Evolutionary conservation across 2,113 vertebrate genomes (phyloP), one percentile per base, ranked within the genome.

Genomic region (Stegostoma tigrinum): DNA sequence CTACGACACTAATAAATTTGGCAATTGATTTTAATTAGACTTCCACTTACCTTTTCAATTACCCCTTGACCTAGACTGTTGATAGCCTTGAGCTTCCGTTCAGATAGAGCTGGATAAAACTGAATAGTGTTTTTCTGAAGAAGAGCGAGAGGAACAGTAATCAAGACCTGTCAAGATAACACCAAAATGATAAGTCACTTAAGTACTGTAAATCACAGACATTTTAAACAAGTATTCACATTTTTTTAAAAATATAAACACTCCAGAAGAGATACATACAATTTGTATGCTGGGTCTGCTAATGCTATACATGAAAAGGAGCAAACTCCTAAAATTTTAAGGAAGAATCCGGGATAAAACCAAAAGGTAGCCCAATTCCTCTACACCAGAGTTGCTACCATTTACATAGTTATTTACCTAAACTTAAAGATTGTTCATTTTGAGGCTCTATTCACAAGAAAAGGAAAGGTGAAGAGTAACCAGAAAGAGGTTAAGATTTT

Each of bases 31-130:
- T 61, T 72, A 66, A 95, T 72, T 3, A 34, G 14, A 95, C 10
- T 61, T 80, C 27, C n/a, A 70, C 75, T 96, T 96, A 99, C 99
- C 98, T 99, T 99, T 95, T 99, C 99, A 96, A 99, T 99, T 95
- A 99, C 98, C 95, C 99, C 99, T 0, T 98, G 98, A 42, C 99
- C 99, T 96, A 99, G 97, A 96, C 98, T 99, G 96, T 98, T 98
- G 96, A 99, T 98, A 0, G 99, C 99, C 97, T 99, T 99, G 96
- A 98, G 97, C 97, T 99, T 99, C 97, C 98, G 98, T 83, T 99
- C 99, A 75, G 98, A 97, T 78, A 99, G 97, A 0, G 98, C 97
- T 85, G 99, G 99, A 48, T 97, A 98, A 97, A 99, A 99, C 85
- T 98, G 98, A 96, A 99, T 97, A 78, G 97, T n/a, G 96, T 98